Conservation (phyloP, 2,888 invertebrate species). For the Epinotia brunnichana region DNA sequence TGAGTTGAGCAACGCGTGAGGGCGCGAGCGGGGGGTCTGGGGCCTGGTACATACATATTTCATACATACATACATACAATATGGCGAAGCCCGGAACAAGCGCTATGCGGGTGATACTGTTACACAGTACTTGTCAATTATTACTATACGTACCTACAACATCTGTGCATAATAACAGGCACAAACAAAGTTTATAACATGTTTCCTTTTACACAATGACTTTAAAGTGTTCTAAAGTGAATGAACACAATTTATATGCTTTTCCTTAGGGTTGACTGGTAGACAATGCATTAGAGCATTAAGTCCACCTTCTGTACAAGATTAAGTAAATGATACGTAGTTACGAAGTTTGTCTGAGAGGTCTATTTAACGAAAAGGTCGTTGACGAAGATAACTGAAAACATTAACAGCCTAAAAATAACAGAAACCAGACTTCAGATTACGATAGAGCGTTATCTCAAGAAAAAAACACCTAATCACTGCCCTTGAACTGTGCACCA, state of each 20-base stretch:
- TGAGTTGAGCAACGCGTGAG: constrained; percentile 24
- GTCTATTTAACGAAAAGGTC: background rate
- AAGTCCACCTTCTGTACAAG: too few species aligned
- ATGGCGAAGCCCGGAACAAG: constrained; percentile 14
- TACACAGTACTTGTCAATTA: background rate
- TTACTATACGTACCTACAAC: background rate
- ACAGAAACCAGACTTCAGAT: constrained; percentile 36
- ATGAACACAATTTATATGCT: too few species aligned
- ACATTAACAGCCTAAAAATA: constrained; percentile 7
- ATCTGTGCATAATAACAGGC: background rate
- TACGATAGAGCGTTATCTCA: constrained; percentile 20
- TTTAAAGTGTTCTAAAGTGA: too few species aligned
- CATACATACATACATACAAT: constrained; percentile 12
- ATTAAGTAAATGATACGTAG: too few species aligned
- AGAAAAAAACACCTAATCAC: constrained; percentile 45
- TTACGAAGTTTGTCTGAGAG: background rate
- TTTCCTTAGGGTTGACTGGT: too few species aligned
- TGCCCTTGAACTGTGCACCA: constrained; percentile 43
- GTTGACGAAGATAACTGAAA: background rate
- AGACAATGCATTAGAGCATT: too few species aligned
- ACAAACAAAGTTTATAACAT: too few species aligned
- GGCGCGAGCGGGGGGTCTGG: constrained; percentile 38
- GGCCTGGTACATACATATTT: constrained; percentile 23
- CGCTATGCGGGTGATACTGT: constrained; percentile 5
- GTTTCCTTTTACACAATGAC: too few species aligned